Evolutionary conservation across 2,797 vertebrate species (phyloP).

Genomic region (Siniperca obscura): DNA sequence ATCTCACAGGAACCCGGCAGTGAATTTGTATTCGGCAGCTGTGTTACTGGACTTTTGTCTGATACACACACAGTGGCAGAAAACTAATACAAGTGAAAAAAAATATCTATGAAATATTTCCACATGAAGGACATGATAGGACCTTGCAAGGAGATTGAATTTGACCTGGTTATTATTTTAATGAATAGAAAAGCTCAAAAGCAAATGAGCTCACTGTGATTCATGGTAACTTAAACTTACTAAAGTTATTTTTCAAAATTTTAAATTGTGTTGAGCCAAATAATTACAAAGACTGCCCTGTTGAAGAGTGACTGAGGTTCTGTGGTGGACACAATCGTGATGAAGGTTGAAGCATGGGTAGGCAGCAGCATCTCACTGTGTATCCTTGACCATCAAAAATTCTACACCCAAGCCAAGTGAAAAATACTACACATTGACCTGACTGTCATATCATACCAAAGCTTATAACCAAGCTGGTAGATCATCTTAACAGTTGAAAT

Average conservation of each 20-base stretch:
- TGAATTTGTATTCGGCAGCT: no score
- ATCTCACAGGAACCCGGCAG: no score
- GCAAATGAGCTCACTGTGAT: no score
- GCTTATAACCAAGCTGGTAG: neutral
- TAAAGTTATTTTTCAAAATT: neutral
- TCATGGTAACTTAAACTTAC: no score
- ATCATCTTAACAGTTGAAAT: conserved; percentile 20
- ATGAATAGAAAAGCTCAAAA: no score
- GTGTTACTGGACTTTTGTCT: no score
- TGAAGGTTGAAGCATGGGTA: neutral
- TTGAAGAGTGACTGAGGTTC: neutral
- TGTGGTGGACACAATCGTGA: neutral
- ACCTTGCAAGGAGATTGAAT: no score
- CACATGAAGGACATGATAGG: no score
- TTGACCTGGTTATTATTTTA: no score
- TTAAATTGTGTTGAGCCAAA: neutral
- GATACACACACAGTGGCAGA: no score
- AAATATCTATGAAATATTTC: no score
- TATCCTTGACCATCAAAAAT: neutral
- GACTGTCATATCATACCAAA: neutral
- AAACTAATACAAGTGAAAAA: no score
- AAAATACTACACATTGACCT: conserved; percentile 12
- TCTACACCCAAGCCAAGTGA: neutral
- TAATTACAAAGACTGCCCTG: neutral
- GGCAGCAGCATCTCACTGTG: neutral